Conservation (phyloP, 2,113 vertebrate species). For the Callipepla californica region DNA sequence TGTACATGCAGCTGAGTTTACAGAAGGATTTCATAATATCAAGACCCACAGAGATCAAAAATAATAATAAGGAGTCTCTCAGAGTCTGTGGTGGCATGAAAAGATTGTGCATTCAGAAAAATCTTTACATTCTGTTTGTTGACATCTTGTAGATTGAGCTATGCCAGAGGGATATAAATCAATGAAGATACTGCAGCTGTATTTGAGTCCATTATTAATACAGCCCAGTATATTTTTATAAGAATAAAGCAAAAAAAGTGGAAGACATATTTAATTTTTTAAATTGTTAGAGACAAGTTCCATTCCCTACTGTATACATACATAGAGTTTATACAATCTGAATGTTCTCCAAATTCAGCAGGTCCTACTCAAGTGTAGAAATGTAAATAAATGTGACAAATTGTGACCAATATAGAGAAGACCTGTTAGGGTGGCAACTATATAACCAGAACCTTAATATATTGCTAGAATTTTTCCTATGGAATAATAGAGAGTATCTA, state of each 20-base stretch:
- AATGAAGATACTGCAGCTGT: background rate
- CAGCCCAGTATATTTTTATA: background rate
- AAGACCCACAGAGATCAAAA: constrained; percentile 51
- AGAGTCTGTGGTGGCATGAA: constrained; percentile 45
- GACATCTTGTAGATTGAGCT: constrained; percentile 43
- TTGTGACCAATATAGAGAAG: background rate
- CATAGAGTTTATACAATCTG: background rate
- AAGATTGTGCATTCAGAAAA: background rate
- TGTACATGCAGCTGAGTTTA: constrained; percentile 48
- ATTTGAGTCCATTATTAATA: constrained; percentile 8
- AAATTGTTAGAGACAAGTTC: background rate
- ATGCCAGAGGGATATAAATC: constrained; percentile 64
- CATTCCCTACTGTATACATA: background rate
- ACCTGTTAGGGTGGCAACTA: background rate
- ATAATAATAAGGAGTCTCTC: constrained; percentile 50
- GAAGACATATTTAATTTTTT: background rate
- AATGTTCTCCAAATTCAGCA: background rate
- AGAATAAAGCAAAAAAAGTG: background rate
- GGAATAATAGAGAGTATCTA: background rate
- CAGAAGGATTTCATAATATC: constrained; percentile 51
- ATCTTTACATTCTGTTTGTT: constrained; percentile 49
- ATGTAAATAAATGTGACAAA: background rate
- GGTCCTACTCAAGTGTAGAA: background rate
- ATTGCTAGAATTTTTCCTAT: background rate
- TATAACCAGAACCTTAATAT: background rate